Evolutionary conservation across 2,888 invertebrate genomes (phyloP).

Genomic region (Phoronis australis): DNA sequence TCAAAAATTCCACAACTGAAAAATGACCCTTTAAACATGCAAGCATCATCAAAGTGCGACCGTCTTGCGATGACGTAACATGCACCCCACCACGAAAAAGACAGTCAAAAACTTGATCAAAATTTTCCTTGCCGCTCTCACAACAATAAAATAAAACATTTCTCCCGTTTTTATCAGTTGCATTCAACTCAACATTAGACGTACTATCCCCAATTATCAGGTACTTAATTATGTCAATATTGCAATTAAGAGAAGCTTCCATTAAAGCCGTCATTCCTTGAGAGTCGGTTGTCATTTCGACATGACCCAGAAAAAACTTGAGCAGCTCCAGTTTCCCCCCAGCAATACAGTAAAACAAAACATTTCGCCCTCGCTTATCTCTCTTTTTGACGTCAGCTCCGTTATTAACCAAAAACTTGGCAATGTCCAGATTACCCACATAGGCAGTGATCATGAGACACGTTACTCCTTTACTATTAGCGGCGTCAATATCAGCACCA

Average conservation of each 20-base stretch:
- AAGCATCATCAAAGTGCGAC: constrained; percentile 21
- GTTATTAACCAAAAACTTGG: constrained; percentile 11
- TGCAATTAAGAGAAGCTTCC: constrained; percentile 15
- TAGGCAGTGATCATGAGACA: constrained; percentile 19
- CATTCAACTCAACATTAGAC: constrained; percentile 5
- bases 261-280: constrained; percentile 15
- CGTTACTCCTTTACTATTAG: constrained; percentile 11
- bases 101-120: constrained; percentile 14
- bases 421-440: constrained; percentile 15
- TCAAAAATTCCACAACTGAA: constrained; percentile 10
- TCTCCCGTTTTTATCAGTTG: constrained; percentile 16
- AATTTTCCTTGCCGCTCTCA: constrained; percentile 20
- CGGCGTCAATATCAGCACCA: constrained; percentile 10
- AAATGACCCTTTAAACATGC: constrained; percentile 18
- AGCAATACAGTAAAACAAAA: constrained; percentile 16
- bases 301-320: constrained; percentile 12
- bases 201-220: constrained; percentile 6
- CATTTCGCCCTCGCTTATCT: constrained; percentile 18
- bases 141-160: constrained; percentile 13
- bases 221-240: constrained; percentile 14
- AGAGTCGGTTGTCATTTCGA: constrained; percentile 9
- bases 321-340: constrained; percentile 14
- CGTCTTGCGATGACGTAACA: constrained; percentile 9
- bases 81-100: constrained; percentile 12
- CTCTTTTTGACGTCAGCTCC: constrained; percentile 9